Evolutionary conservation across 2,888 invertebrate species (phyloP).

Genomic region (Melanophora roralis): DNA sequence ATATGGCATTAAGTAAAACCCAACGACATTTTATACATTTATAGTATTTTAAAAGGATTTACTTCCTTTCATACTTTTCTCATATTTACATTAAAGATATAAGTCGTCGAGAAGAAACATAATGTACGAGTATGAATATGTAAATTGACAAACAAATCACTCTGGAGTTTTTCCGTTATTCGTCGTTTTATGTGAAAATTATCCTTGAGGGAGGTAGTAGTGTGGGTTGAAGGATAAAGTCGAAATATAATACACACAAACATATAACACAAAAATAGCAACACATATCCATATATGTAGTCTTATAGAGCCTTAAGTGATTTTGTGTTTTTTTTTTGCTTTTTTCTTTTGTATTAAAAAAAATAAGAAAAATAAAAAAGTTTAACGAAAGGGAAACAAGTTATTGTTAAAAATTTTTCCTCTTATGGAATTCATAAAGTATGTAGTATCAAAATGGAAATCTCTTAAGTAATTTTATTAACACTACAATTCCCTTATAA

Average conservation of each 20-base stretch:
- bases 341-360: neutral
- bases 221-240: constrained; percentile 39
- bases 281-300: neutral
- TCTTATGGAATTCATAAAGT: constrained; percentile 41
- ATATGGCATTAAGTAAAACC: constrained; percentile 7
- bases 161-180: constrained; percentile 58
- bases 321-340: constrained; percentile 18
- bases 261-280: too few species aligned
- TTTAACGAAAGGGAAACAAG: constrained; percentile 29
- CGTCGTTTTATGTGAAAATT: constrained; percentile 57
- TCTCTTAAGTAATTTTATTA: constrained; percentile 60
- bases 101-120: constrained; percentile 46
- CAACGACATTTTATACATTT: neutral
- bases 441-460: constrained; percentile 28
- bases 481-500: constrained; percentile 37
- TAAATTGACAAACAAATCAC: constrained; percentile 75
- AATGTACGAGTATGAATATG: constrained; percentile 67
- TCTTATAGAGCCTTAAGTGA: constrained; percentile 48
- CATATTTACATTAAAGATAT: constrained; percentile 43
- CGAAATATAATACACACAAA: constrained; percentile 10
- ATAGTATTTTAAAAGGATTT: constrained; percentile 42
- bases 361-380: neutral
- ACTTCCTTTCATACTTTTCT: constrained; percentile 46
- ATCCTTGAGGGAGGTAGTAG: constrained; percentile 56
- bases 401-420: constrained; percentile 43